phyloP scores from a whole-genome alignment of 2,113 vertebrate species.

The Cyphomyrus discorhynchus region DNA sequence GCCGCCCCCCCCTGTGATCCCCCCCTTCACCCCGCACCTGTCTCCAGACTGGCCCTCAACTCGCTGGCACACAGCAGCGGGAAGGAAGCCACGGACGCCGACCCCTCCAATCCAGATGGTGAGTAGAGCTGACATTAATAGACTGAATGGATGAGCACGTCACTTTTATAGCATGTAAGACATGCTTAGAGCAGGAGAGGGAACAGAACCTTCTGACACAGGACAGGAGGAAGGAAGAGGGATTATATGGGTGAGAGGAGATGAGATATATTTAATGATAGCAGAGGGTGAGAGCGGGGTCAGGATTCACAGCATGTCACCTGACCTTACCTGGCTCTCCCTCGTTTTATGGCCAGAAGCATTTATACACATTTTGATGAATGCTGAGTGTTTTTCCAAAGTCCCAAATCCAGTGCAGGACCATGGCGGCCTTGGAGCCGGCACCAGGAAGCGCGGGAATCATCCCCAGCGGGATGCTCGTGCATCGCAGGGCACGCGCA shows the following conservation, averaged over 20 bases:
- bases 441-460: background rate
- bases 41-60: background rate
- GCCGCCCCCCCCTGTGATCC: background rate
- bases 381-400: background rate
- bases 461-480: background rate
- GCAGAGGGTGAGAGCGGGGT: background rate
- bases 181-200: background rate
- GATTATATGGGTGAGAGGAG: background rate
- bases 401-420: background rate
- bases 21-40: background rate
- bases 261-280: background rate
- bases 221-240: background rate
- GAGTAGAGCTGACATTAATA: conserved; percentile 18
- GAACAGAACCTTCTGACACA: background rate
- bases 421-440: background rate
- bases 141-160: background rate
- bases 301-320: background rate
- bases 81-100: conserved; percentile 22
- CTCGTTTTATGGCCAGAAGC: background rate
- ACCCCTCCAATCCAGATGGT: conserved; percentile 51
- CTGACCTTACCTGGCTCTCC: background rate
- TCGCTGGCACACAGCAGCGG: conserved; percentile 8
- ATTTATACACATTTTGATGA: background rate
- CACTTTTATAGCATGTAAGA: background rate
- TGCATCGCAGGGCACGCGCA: background rate